Evolutionary conservation across 2,113 vertebrate species (phyloP), one percentile per base, ranked within the genome.

Genomic region (Nothobranchius kuhntae): DNA sequence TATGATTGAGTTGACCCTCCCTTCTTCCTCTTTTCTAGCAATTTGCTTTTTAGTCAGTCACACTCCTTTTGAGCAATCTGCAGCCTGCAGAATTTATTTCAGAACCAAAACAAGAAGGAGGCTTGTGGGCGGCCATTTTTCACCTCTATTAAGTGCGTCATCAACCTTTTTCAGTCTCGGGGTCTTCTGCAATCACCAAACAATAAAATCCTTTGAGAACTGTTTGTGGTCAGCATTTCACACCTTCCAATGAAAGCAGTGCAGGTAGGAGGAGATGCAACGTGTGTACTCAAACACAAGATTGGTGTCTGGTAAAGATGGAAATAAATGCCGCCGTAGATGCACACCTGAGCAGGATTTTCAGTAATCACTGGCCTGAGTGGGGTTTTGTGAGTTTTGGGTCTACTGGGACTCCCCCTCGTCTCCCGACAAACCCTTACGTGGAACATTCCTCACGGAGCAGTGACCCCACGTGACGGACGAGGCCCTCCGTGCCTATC

Each of bases 401-500:
- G 51, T 82, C 85, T 75, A 79, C 13, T 0, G 71, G 80, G 82
- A 45, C 9, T 81, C 67, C 6, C 54, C 47, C 58, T 53, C 51
- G 58, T 61, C 52, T 46, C 55, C 61, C 72, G 65, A 90, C 21
- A 21, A 21, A 21, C 21, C 21, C 21, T 21, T 21, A 21, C 85
- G 84, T 35, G 61, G 53, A 78, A 63, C 84, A 89, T 91, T 90
- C 86, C 85, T 80, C 65, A 53, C 75, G 76, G 40, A 80, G 80
- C 77, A 70, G 78, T 82, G 86, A 86, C 69, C 79, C 73, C 56
- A 42, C 54, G 75, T 87, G 89, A 90, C 66, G 79, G 79, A 91
- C 82, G 73, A 77, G 68, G 83, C 84, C 85, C 79, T 89, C 79
- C 86, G 86, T 75, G 90, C 83, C 66, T 80, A 75, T 89, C 69